Evolutionary conservation across 1,140 invertebrate species (phyloP).

Genomic region (Chironomus tepperi): DNA sequence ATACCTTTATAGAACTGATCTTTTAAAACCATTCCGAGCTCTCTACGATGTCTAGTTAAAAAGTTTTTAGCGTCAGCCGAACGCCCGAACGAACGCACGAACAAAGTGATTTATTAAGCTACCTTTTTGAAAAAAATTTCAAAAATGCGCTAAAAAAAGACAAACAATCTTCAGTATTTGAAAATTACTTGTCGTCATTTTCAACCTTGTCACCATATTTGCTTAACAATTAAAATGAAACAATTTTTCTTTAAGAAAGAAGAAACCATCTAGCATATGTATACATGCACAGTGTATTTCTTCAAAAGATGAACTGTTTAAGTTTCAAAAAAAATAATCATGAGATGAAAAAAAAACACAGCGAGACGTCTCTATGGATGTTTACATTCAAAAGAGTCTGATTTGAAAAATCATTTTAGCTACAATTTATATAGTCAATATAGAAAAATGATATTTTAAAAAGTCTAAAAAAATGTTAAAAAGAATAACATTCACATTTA

Average conservation of each 20-base stretch:
- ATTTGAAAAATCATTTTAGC: not conserved
- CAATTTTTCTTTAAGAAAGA: not conserved
- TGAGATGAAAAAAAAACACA: not conserved
- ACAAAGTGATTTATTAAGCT: too few species aligned
- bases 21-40: too few species aligned
- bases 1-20: too few species aligned
- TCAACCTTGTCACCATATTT: slow-evolving; percentile 19
- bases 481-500: slow-evolving; percentile 5
- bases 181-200: slow-evolving; percentile 1
- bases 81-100: too few species aligned
- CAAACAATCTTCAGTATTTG: not conserved
- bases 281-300: too few species aligned
- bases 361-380: not conserved
- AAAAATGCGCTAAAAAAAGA: too few species aligned
- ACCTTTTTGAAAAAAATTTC: too few species aligned
- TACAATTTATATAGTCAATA: not conserved
- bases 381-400: not conserved
- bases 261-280: too few species aligned
- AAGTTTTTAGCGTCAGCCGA: too few species aligned
- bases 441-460: slow-evolving; percentile 12
- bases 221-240: slow-evolving; percentile 21
- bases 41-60: too few species aligned
- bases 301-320: too few species aligned
- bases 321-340: too few species aligned
- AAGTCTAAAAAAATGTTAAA: not conserved